Evolutionary conservation across 2,888 invertebrate species (phyloP).

Genomic region (Fragum fragum): DNA sequence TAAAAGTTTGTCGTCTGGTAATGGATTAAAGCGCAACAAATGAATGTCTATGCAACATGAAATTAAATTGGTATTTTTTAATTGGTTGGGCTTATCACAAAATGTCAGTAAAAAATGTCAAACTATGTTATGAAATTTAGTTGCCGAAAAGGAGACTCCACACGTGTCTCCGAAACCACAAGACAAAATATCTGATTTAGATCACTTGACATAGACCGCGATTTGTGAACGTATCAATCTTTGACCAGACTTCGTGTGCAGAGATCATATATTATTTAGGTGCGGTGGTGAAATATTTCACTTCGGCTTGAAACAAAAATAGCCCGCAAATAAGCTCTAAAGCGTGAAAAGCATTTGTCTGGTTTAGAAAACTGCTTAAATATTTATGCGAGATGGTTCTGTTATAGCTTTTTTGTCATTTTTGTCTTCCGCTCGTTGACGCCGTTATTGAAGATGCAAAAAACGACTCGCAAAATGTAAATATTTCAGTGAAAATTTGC

Average conservation of each 20-base stretch:
- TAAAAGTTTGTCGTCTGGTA: too few relatives aligned
- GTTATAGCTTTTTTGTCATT: not conserved
- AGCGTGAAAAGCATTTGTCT: constrained; percentile 25
- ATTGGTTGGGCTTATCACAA: too few relatives aligned
- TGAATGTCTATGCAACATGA: too few relatives aligned
- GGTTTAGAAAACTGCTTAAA: constrained; percentile 19
- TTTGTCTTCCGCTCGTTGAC: not conserved
- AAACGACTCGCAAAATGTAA: not conserved
- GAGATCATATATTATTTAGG: constrained; percentile 5
- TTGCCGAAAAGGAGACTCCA: too few relatives aligned
- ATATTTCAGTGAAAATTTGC: too few relatives aligned
- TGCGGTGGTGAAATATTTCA: constrained; percentile 2
- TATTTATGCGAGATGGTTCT: not conserved
- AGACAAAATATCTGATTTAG: too few relatives aligned
- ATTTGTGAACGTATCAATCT: not conserved
- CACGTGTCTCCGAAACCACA: too few relatives aligned
- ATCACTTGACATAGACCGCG: not conserved
- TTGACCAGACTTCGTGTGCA: not conserved
- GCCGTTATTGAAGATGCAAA: not conserved
- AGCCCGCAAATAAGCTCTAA: not conserved
- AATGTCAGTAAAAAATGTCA: too few relatives aligned
- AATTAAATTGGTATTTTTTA: too few relatives aligned
- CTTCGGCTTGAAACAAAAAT: not conserved
- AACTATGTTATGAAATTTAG: too few relatives aligned
- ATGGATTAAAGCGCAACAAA: too few relatives aligned